Base-by-base conservation (phyloP, 2,797 vertebrate species). In the Eupleurogrammus muticus region DNA sequence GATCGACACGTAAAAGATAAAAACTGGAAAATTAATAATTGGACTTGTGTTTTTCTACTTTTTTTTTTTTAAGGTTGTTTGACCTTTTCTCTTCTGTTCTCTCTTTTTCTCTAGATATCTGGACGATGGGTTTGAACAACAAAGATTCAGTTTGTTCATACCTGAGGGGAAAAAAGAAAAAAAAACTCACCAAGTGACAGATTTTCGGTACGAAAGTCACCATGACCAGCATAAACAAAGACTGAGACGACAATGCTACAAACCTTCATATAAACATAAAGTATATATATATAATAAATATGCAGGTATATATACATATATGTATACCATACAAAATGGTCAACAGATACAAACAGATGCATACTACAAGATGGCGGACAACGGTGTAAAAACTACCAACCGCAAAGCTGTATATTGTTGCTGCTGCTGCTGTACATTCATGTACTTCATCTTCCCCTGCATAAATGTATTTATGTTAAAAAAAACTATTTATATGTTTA, bases 381-480 rank as follows among this genome's bases (percentile, higher is more conserved):
- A 92, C 91, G 93, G 93, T 94, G 93, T 93, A 95, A 93, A 96
- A 96, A 95, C 93, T 76, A 89, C 89, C 91, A 92, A 91, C 80
- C 24, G 91, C 92, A 92, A 94, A 89, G 96, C 96, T 96, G 95
- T 96, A 95, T 93, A 96, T 95, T 95, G n/a, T 94, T 94, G 96
- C 95, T 96, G 95, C 95, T 96, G 84, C 89, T 91, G 90, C 91
- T 97, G 97, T 97, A 97, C 95, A 96, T 97, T 96, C 95, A 95
- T 95, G 96, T 97, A 95, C 92, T 91, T 93, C 91, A 93, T 94
- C 90, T 94, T 93, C 93, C 86, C 95, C 94, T 94, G 95, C 97
- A 96, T 98, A 96, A 96, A 97, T 98, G 96, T 99, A 99, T 99
- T 99, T 99, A 99, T 99, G 97, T 99, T 99, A 95, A 92, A 96